Evolutionary conservation across 2,113 vertebrate species (phyloP).

Genomic region (Orycteropus afer): DNA sequence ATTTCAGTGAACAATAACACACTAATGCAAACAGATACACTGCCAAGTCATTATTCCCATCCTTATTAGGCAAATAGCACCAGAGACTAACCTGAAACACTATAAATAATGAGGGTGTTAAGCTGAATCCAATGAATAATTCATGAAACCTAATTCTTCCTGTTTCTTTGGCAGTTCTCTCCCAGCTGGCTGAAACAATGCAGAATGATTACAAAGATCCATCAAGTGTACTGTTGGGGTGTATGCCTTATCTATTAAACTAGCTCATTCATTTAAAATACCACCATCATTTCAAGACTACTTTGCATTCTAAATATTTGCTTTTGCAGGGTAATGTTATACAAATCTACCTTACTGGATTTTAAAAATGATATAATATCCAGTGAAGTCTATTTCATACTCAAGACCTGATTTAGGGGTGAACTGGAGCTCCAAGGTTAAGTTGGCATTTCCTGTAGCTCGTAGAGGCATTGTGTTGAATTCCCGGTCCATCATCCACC

Average conservation of each 20-base stretch:
- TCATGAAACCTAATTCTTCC: conserved; percentile 57
- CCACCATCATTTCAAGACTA: neutral
- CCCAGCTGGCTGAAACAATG: conserved; percentile 55
- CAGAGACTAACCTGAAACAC: conserved; percentile 58
- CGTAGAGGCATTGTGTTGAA: neutral
- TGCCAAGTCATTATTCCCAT: conserved; percentile 69
- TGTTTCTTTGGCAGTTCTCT: conserved; percentile 57
- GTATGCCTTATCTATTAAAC: conserved; percentile 63
- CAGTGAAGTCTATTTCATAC: neutral
- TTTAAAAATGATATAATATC: conserved; percentile 60
- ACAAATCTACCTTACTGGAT: conserved; percentile 54
- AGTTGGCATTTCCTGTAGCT: neutral
- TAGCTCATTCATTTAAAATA: conserved; percentile 66
- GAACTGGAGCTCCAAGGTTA: neutral
- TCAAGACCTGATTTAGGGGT: conserved; percentile 18
- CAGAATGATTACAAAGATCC: conserved; percentile 63
- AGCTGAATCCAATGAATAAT: conserved; percentile 69
- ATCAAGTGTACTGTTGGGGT: conserved; percentile 40
- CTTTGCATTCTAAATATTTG: conserved; percentile 63
- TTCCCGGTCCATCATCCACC: neutral
- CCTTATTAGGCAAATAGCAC: conserved; percentile 65
- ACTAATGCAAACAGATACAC: conserved; percentile 54
- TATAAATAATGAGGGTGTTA: conserved; percentile 73
- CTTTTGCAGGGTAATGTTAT: conserved; percentile 44
- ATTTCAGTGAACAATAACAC: conserved; percentile 57